A percentile compares a stretch with the other conserved stretches of the same genome.
Conservation (phyloP, 2,113 vertebrate genomes). For the Pteropus alecto region DNA sequence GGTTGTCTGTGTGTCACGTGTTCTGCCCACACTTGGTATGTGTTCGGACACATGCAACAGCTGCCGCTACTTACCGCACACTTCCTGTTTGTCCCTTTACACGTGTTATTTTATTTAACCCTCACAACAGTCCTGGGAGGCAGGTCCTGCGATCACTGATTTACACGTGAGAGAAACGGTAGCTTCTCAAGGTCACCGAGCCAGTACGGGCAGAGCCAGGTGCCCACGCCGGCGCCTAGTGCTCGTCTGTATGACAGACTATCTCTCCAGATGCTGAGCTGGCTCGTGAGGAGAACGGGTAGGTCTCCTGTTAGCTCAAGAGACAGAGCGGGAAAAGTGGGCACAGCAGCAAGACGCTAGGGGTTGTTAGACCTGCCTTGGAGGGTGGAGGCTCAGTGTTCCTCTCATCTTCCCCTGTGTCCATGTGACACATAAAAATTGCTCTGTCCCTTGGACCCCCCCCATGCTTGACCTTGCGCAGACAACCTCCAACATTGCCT, state of each 20-base stretch:
- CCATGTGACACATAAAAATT: not conserved
- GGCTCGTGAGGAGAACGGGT: not conserved
- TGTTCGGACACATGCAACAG: fast-evolving
- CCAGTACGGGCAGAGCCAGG: too few species aligned
- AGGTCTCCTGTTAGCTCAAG: not conserved
- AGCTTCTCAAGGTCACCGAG: not conserved
- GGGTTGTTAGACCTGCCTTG: not conserved
- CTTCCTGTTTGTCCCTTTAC: not conserved
- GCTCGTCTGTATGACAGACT: not conserved
- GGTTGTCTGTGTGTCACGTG: not conserved
- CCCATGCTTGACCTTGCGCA: too few species aligned
- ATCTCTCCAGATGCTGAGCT: not conserved
- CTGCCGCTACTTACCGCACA: not conserved
- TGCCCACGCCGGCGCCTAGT: too few species aligned
- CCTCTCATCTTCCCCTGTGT: not conserved
- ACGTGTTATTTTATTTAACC: not conserved
- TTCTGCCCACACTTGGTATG: not conserved
- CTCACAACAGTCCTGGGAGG: not conserved
- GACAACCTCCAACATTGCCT: not conserved
- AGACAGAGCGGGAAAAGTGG: not conserved
- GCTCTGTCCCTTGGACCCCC: not conserved
- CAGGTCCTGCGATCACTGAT: not conserved
- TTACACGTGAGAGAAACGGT: not conserved
- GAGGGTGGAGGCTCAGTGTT: not conserved
- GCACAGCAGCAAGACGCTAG: not conserved